Evolutionary conservation across 2,797 vertebrate genomes (phyloP).

Genomic region (Chelon labrosus): DNA sequence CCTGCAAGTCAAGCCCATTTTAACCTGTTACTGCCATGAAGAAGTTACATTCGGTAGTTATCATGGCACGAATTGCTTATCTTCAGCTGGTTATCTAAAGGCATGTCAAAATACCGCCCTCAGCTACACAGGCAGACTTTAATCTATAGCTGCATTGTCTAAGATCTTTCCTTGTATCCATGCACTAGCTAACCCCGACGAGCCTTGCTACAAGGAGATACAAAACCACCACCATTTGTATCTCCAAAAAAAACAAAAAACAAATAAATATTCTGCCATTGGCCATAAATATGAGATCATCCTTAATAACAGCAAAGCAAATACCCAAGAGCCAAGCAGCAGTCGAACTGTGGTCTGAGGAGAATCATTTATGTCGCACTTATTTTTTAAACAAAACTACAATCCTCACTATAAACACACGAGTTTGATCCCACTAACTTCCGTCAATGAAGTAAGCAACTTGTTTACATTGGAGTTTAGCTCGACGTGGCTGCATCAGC

Average conservation of each 20-base stretch:
- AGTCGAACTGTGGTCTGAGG: background rate
- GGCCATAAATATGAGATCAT: too few species aligned
- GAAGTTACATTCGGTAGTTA: background rate
- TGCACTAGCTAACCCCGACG: background rate
- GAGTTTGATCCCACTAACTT: background rate
- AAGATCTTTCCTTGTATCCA: background rate
- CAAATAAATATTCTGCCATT: too few species aligned
- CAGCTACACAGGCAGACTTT: background rate
- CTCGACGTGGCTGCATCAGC: background rate
- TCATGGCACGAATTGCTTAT: conserved; percentile 9
- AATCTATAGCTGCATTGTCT: background rate
- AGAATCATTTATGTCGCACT: conserved; percentile 9
- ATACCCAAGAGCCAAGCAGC: background rate
- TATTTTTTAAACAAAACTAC: background rate
- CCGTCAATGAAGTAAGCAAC: background rate
- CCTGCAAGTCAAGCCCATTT: background rate
- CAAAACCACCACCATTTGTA: background rate
- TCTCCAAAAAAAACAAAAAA: too few species aligned
- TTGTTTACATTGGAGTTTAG: background rate
- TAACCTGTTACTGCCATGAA: background rate
- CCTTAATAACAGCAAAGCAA: background rate
- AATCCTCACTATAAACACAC: background rate
- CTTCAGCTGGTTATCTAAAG: background rate
- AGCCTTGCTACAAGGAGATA: background rate
- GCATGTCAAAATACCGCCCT: conserved; percentile 4